Percentiles rank a stretch among this genome's conserved stretches.
phyloP scores from a whole-genome alignment of 2,797 vertebrate genomes.

The Borostomias antarcticus region DNA sequence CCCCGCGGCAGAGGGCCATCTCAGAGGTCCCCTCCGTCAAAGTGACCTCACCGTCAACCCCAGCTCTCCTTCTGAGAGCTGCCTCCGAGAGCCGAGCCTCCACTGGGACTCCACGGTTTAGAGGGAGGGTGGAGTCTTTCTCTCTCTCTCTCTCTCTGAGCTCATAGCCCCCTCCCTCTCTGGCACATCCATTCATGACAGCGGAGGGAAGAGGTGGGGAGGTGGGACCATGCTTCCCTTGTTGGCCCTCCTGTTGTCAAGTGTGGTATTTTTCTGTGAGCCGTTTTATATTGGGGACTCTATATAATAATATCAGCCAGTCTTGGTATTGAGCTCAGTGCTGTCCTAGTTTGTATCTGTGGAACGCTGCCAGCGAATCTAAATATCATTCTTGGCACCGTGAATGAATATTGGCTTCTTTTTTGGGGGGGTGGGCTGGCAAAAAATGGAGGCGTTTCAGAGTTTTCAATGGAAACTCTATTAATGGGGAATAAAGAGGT shows the following conservation, averaged over 20 bases:
- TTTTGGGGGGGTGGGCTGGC: neutral
- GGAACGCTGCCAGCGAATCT: neutral
- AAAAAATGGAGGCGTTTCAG: constrained; percentile 18
- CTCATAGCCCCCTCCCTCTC: neutral
- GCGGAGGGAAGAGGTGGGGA: neutral
- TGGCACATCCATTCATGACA: constrained; percentile 10
- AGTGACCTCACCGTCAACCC: constrained; percentile 23
- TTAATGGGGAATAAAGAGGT: constrained; percentile 21
- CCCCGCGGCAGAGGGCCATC: neutral
- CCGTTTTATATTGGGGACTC: neutral
- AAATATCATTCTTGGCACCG: constrained; percentile 4
- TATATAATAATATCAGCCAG: neutral
- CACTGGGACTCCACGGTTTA: constrained; percentile 9
- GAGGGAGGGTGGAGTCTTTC: constrained; percentile 2
- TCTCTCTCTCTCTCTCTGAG: neutral
- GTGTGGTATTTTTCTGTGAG: neutral
- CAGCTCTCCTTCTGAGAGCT: constrained; percentile 5
- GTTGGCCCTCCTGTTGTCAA: neutral
- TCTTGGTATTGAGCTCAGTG: neutral
- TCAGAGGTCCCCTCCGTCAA: constrained; percentile 22
- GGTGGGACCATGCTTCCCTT: constrained; percentile 6
- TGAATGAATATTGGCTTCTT: neutral
- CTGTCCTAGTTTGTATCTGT: neutral
- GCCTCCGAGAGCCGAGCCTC: neutral
- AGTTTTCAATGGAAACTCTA: constrained; percentile 27